Conservation (phyloP, 2,113 vertebrate genomes). For the Bungarus multicinctus region DNA sequence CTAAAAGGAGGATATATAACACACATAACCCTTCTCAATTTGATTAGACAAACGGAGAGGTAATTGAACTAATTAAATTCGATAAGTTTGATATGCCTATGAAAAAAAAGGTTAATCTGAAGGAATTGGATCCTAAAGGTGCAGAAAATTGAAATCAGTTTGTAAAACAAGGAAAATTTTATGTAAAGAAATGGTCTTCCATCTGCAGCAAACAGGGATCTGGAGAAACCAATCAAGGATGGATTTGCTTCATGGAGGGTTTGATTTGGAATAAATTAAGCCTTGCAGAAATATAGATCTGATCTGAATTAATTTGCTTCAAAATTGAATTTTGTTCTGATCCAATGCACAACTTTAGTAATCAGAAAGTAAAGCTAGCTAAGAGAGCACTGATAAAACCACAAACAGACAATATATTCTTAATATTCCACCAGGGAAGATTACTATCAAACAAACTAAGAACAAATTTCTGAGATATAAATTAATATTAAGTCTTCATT, state of each 20-base stretch:
- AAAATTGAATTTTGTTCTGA: neutral
- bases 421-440: neutral
- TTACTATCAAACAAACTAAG: neutral
- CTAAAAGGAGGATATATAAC: neutral
- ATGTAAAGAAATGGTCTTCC: neutral
- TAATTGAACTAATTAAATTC: neutral
- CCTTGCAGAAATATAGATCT: neutral
- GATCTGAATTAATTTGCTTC: neutral
- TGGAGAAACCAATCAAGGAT: neutral
- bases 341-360: neutral
- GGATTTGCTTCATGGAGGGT: neutral
- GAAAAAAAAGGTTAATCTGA: neutral
- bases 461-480: neutral
- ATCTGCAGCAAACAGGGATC: neutral
- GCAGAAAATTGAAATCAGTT: neutral
- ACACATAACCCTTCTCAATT: neutral
- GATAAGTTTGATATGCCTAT: neutral
- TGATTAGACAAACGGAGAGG: neutral
- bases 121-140: neutral
- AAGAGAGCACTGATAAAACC: neutral
- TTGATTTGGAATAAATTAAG: neutral
- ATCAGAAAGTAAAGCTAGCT: neutral
- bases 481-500: neutral
- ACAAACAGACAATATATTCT: neutral
- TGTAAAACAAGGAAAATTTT: neutral